Evolutionary conservation across 2,797 vertebrate genomes (phyloP).

Genomic region (Kryptopterus vitreolus): DNA sequence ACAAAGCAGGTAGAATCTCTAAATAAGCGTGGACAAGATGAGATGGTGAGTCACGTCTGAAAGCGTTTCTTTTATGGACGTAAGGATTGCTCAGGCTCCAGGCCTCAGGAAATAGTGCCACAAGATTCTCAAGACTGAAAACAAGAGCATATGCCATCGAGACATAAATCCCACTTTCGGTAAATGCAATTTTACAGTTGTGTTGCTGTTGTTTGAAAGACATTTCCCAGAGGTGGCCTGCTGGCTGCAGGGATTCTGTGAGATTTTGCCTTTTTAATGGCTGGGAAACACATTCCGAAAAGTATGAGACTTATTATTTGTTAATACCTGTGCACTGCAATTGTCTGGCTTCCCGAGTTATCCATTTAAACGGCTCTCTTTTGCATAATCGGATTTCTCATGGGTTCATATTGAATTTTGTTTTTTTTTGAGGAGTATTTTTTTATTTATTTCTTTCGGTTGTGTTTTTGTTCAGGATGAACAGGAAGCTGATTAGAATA

Average conservation of each 20-base stretch:
- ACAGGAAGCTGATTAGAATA: not conserved
- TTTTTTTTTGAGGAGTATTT: too few relatives aligned
- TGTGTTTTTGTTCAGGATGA: not conserved
- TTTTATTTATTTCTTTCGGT: too few relatives aligned
- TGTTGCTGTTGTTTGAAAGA: slow-evolving; percentile 22
- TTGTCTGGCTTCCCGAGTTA: slow-evolving; percentile 5
- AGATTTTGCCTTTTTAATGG: slow-evolving; percentile 21
- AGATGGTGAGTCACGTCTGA: slow-evolving; percentile 55
- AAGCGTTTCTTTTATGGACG: slow-evolving; percentile 24
- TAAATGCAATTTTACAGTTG: slow-evolving; percentile 4
- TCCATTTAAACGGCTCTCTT: slow-evolving; percentile 17
- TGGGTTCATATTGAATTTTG: not conserved
- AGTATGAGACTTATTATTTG: slow-evolving; percentile 25
- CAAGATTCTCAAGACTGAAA: slow-evolving; percentile 14
- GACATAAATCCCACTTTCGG: not conserved
- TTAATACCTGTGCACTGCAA: slow-evolving; percentile 29
- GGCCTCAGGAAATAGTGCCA: slow-evolving; percentile 5
- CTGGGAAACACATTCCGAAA: slow-evolving; percentile 1
- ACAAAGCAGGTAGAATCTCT: slow-evolving; percentile 28
- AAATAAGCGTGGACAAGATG: slow-evolving; percentile 32
- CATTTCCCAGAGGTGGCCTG: not conserved
- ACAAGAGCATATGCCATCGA: not conserved
- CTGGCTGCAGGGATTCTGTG: not conserved
- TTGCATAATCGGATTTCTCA: slow-evolving; percentile 28
- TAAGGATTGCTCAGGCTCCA: slow-evolving; percentile 6